Base-by-base conservation (phyloP, 2,888 invertebrate species). In the Frankliniella fusca region DNA sequence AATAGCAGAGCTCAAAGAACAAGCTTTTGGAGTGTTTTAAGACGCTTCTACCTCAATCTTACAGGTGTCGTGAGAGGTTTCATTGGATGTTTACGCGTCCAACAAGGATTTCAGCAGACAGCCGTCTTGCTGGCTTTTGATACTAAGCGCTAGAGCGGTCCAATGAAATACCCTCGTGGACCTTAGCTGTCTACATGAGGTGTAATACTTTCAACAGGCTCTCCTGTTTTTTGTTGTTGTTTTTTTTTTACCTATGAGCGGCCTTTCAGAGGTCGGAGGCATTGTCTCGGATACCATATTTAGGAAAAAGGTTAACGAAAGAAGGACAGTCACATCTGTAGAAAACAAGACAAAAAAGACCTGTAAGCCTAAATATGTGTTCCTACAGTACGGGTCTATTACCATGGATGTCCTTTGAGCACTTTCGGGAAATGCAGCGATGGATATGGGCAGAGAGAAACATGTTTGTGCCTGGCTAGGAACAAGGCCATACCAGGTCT, bases 211-310 rank as follows among this genome's bases (percentile, higher is more conserved):
- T 80, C 70, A 49, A 76, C 70, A 76, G 70, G 27, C 70, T 76
- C 70, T 23, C 70, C 70, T 76, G 70, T 82, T 80, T 65, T n/a
- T n/a, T n/a, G n/a, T n/a, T n/a, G n/a, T n/a, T n/a, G n/a, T n/a
- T n/a, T n/a, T n/a, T n/a, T n/a, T 80, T 81, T 87, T 88, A 90
- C 91, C 92, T 88, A 92, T 92, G 79, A 92, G 88, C 83, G 92
- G 92, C 82, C 91, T 90, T 87, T 91, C 92, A 82, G 92, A 92
- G 61, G 92, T 91, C 80, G 91, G 91, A 84, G 92, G 92, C 88
- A 91, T 91, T 82, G 91, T 90, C 86, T 91, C 91, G 38, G 91
- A 90, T 83, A 92, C 91, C 88, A 91, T 90, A 85, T 91, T 89
- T 85, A 92, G 88, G 87, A 92, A 92, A 86, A 92, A 91, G 87